Evolutionary conservation across 1,140 invertebrate species (phyloP).

Genomic region (Drosophila baimaii): DNA sequence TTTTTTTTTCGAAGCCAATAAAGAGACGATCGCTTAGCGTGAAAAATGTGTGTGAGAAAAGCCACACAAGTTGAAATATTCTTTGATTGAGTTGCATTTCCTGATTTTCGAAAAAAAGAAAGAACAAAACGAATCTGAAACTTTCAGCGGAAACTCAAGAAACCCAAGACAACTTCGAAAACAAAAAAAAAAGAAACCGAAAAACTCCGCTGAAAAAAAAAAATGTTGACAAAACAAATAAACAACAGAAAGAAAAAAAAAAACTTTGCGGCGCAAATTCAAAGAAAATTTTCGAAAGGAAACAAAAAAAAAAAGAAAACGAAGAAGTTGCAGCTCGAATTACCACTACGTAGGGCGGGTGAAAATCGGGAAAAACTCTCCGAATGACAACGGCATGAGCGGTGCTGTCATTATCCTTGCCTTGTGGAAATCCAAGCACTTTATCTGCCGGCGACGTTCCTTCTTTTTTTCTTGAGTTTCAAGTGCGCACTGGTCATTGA

Average conservation of each 20-base stretch:
- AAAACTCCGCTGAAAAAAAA: too few relatives aligned
- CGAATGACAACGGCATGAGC: slow-evolving; percentile 21
- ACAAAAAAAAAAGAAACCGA: slow-evolving; percentile 13
- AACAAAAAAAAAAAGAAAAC: too few relatives aligned
- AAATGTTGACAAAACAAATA: slow-evolving; percentile 82
- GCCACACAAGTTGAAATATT: slow-evolving; percentile 73
- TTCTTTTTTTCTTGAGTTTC: slow-evolving; percentile 6
- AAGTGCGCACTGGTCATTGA: slow-evolving; percentile 51
- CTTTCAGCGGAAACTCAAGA: slow-evolving; percentile 68
- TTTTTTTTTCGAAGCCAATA: slow-evolving; percentile 66
- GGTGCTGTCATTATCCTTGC: slow-evolving; percentile 66
- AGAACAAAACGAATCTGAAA: slow-evolving; percentile 58
- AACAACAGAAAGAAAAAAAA: slow-evolving; percentile 75
- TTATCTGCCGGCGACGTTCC: slow-evolving; percentile 12
- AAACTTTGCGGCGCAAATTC: slow-evolving; percentile 59
- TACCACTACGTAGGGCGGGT: slow-evolving; percentile 54
- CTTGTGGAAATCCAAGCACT: slow-evolving; percentile 20
- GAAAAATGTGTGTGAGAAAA: slow-evolving; percentile 80
- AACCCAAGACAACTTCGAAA: slow-evolving; percentile 73
- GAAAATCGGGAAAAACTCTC: slow-evolving; percentile 13
- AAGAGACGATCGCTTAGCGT: slow-evolving; percentile 63
- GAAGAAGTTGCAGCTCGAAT: slow-evolving; percentile 67
- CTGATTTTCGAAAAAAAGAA: slow-evolving; percentile 28
- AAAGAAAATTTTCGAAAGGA: slow-evolving; percentile 58
- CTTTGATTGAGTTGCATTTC: slow-evolving; percentile 77